Evolutionary conservation across 2,888 invertebrate species (phyloP), one percentile per base, ranked within the genome.

Genomic region (Amphipyra berbera): DNA sequence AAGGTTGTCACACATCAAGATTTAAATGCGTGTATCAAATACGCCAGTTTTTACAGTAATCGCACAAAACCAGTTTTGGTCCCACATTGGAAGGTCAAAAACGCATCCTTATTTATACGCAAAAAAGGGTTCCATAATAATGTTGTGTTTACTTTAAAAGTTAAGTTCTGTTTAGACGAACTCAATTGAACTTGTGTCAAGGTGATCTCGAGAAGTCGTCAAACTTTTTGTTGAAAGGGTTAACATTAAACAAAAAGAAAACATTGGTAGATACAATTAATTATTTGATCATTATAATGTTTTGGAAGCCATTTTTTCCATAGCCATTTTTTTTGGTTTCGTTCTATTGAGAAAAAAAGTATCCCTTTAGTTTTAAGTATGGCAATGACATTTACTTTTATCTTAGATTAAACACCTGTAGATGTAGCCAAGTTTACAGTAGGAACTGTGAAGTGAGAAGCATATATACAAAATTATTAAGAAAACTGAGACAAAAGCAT

Each of bases 141-240:
- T 42, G 41, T 40, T 27, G 21, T 60, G 47, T 73, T 50, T 67
- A 54, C 53, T 45, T 49, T 15, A 38, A 3, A 33, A 52, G 14
- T 46, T 15, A 14, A 21, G 27, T 44, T 47, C 27, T 61, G 49
- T 58, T 66, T 50, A 41, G 8, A 35, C 37, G 61, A 73, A 54
- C 42, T 59, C 38, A 1, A 2, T 15, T 70, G 67, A 76, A 66
- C 56, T 56, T 38, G 6, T 42, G 37, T 33, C 55, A 73, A 73
- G 73, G 76, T 72, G 61, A 65, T 41, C 42, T 33, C 21, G 7
- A 13, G 0, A 8, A 44, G 9, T 45, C 33, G 40, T 35, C 13
- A 14, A 8, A 42, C 10, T 35, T 48, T 49, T 42, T 38, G 30
- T 7, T 9, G 4, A 9, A 38, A 56, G 21, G 48, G 12, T 15